Conservation (phyloP, 1,140 invertebrate genomes). For the Papilio helenus region DNA sequence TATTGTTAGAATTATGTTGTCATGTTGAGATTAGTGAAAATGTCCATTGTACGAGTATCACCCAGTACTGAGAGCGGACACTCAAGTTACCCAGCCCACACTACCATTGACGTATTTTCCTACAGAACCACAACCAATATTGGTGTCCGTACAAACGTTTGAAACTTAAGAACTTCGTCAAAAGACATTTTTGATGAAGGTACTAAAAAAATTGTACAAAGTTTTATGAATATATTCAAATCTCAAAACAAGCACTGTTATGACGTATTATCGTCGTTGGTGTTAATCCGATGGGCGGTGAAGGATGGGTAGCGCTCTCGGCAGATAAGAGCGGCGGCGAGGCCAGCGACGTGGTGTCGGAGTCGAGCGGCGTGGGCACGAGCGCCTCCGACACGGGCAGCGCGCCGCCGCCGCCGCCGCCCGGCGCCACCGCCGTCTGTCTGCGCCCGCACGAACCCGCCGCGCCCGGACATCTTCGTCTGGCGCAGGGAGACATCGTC, state of each 20-base stretch:
- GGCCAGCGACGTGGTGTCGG: slow-evolving; percentile 94
- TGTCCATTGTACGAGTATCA: background rate
- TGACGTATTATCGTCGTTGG: background rate
- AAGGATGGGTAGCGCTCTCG: slow-evolving; percentile 59
- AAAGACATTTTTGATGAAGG: background rate
- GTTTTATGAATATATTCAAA: too few species aligned
- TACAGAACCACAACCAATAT: background rate
- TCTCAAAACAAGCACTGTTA: background rate
- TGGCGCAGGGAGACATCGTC: slow-evolving; percentile 94
- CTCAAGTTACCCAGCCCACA: slow-evolving; percentile 7
- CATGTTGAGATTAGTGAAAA: background rate
- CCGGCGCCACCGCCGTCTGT: slow-evolving; percentile 94
- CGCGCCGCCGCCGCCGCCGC: slow-evolving; percentile 89
- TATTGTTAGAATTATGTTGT: slow-evolving; percentile 17
- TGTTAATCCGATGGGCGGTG: slow-evolving; percentile 80
- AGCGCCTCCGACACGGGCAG: slow-evolving; percentile 93
- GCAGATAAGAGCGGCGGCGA: slow-evolving; percentile 94
- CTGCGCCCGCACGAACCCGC: slow-evolving; percentile 90
- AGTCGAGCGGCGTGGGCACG: slow-evolving; percentile 94
- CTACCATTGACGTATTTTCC: background rate
- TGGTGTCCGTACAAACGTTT: background rate
- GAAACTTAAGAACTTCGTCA: background rate
- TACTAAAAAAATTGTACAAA: too few species aligned
- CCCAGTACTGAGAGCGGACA: background rate
- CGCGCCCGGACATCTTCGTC: slow-evolving; percentile 89